Evolutionary conservation across 1,140 invertebrate species (phyloP).

Genomic region (Dolichoris vasculosae): DNA sequence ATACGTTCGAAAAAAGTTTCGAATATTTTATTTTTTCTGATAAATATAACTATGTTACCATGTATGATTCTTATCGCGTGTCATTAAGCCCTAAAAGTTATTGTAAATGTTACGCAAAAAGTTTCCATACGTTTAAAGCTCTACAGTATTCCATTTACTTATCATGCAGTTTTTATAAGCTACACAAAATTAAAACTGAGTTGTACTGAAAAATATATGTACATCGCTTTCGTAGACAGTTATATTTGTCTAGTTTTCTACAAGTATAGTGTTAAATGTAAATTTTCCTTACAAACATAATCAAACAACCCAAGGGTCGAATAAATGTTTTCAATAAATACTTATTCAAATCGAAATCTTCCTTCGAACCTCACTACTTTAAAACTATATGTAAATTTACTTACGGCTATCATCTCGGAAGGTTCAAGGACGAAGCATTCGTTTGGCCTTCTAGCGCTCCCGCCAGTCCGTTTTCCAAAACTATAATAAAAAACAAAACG

Average conservation of each 20-base stretch:
- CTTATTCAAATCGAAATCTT: neutral
- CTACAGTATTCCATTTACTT: neutral
- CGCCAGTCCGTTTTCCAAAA: slow-evolving; percentile 87
- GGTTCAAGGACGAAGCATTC: slow-evolving; percentile 90
- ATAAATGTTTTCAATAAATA: neutral
- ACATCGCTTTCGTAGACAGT: neutral
- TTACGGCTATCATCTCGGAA: slow-evolving; percentile 92
- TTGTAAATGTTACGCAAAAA: neutral
- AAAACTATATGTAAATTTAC: slow-evolving; percentile 54
- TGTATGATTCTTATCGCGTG: neutral
- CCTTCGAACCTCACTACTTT: neutral
- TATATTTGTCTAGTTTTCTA: neutral
- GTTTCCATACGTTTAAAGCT: neutral
- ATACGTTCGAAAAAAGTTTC: neutral
- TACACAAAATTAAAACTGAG: neutral
- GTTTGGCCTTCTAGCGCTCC: slow-evolving; percentile 83
- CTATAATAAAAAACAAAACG: slow-evolving; percentile 74
- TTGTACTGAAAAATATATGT: neutral
- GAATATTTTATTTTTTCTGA: neutral
- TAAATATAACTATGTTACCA: neutral
- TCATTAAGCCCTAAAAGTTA: neutral
- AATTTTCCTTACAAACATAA: neutral
- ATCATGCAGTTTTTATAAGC: neutral
- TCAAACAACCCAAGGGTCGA: neutral
- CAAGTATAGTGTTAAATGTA: neutral